These are phyloP conservation scores for Antheraea assamensis DNA, from an alignment of 2,888 invertebrate genomes.

Conservation along the genomic window DNA sequence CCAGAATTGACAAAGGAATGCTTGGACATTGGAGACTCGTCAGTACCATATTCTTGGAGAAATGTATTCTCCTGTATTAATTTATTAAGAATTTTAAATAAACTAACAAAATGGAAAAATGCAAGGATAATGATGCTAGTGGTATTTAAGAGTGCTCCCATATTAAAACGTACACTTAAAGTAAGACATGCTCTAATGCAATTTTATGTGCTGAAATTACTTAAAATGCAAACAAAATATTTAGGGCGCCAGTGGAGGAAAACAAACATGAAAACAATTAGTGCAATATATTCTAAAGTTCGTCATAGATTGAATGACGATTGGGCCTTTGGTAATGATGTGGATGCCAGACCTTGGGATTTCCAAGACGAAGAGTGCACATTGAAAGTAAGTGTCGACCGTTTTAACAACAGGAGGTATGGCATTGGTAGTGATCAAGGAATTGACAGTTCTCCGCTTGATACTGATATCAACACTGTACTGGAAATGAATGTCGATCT, in stretches of 20 bases:
- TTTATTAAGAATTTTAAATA: slow-evolving; percentile 96
- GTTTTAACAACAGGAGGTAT: slow-evolving; percentile 97
- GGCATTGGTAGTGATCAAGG: slow-evolving; percentile 80
- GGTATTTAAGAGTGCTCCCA: slow-evolving; percentile 99
- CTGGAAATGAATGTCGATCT: slow-evolving; percentile 90
- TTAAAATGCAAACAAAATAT: slow-evolving; percentile 99
- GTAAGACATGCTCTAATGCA: slow-evolving; percentile 98
- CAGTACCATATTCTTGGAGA: slow-evolving; percentile 95
- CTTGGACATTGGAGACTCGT: slow-evolving; percentile 91
- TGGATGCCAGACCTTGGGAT: slow-evolving; percentile 99
- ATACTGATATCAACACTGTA: slow-evolving; percentile 91
- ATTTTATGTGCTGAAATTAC: slow-evolving; percentile 96
- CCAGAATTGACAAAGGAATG: slow-evolving; percentile 96
- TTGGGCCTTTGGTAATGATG: slow-evolving; percentile 99
- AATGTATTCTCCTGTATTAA: slow-evolving; percentile 99
- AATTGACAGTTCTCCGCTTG: slow-evolving; percentile 85
- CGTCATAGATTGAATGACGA: slow-evolving; percentile 98
- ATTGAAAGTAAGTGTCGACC: slow-evolving; percentile 95
- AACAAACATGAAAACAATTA: slow-evolving; percentile 99
- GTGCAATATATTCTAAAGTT: slow-evolving; percentile 98
- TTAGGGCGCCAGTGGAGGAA: slow-evolving; percentile 99
- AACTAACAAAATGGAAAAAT: slow-evolving; percentile 99
- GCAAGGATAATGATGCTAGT: slow-evolving; percentile 99
- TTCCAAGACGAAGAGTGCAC: slow-evolving; percentile 99
- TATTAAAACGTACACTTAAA: slow-evolving; percentile 97